phyloP scores from a whole-genome alignment of 2,888 invertebrate species.

The Drosophila buzzatii region DNA sequence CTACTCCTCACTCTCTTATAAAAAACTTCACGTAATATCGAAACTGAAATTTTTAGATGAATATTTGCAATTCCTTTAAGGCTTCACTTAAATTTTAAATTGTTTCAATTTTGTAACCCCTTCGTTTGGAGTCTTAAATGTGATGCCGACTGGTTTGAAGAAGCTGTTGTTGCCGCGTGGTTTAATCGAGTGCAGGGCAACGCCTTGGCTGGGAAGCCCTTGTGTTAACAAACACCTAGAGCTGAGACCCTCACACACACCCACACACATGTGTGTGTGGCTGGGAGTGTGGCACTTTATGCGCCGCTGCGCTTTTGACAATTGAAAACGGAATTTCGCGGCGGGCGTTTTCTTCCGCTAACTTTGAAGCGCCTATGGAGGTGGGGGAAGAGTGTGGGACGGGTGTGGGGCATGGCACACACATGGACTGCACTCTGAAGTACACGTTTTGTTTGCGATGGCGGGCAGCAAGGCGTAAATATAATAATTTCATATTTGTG shows the following conservation, averaged over 20 bases:
- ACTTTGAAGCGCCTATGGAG: slow-evolving; percentile 22
- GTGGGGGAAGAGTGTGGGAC: not conserved
- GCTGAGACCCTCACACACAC: slow-evolving; percentile 26
- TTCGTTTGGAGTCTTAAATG: slow-evolving; percentile 14
- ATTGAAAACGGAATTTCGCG: slow-evolving; percentile 63
- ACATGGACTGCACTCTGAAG: slow-evolving; percentile 43
- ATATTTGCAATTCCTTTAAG: slow-evolving; percentile 1
- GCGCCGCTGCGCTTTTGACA: slow-evolving; percentile 71
- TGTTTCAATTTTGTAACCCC: slow-evolving; percentile 46
- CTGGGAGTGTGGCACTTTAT: slow-evolving; percentile 75
- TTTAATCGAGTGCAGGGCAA: slow-evolving; percentile 51
- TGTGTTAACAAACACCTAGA: slow-evolving; percentile 45
- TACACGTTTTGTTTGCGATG: slow-evolving; percentile 52
- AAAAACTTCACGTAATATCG: not conserved
- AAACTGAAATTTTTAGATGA: not conserved
- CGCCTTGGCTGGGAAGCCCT: slow-evolving; percentile 49
- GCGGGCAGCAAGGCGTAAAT: slow-evolving; percentile 48
- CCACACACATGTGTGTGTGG: slow-evolving; percentile 32
- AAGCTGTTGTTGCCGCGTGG: slow-evolving; percentile 47
- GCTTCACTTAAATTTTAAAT: slow-evolving; percentile 54
- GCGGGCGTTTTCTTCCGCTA: slow-evolving; percentile 42
- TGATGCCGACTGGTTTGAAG: not conserved
- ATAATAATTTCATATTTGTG: slow-evolving; percentile 56
- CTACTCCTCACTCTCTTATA: not conserved
- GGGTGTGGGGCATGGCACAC: slow-evolving; percentile 15